Conservation (phyloP, 2,888 invertebrate species). For the Tolmerus cingulatus region DNA sequence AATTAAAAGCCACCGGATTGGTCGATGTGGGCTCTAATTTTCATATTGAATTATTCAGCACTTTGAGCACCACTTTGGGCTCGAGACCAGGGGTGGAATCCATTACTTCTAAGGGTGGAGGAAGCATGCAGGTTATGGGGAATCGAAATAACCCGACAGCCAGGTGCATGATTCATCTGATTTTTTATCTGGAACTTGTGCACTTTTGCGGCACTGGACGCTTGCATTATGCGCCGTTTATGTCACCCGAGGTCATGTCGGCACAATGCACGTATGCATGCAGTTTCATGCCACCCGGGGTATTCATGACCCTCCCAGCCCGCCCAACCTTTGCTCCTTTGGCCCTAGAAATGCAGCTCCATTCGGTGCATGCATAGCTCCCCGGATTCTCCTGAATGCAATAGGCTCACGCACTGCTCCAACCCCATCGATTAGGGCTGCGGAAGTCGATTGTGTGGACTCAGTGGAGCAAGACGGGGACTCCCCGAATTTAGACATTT, state of each 20-base stretch:
- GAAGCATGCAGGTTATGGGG: background rate
- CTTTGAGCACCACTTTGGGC: background rate
- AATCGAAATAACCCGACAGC: background rate
- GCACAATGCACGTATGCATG: background rate
- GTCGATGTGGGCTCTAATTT: slow-evolving; percentile 5
- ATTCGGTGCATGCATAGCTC: background rate
- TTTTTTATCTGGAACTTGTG: background rate
- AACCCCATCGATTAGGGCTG: background rate
- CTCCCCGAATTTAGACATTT: background rate
- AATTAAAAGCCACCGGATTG: background rate
- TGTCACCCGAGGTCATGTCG: background rate
- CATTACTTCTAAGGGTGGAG: background rate
- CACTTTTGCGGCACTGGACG: background rate
- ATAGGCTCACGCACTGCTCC: background rate
- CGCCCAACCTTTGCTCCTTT: background rate
- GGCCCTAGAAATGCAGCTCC: background rate
- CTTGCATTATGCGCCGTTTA: background rate
- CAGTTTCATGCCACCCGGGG: background rate
- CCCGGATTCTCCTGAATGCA: background rate
- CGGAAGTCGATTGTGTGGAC: background rate
- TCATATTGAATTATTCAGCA: slow-evolving; percentile 13
- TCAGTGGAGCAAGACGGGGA: background rate
- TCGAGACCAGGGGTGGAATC: background rate
- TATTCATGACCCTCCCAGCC: background rate
- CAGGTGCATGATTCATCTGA: background rate